phyloP scores from a whole-genome alignment of 2,888 invertebrate species.

The Aromia moschata region DNA sequence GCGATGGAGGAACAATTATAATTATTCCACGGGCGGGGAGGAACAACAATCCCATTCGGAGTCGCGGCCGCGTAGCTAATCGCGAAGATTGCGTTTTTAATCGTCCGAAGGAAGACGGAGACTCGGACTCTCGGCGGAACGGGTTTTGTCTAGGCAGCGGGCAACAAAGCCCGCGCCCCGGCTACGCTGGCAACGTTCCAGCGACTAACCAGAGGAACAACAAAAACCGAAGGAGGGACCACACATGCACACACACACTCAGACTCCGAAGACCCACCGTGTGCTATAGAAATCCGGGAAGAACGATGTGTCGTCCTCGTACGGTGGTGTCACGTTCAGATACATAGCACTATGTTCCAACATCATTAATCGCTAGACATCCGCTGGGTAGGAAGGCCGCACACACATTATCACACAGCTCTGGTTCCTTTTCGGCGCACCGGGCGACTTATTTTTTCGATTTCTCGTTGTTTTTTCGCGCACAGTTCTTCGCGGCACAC shows the following conservation, averaged over 20 bases:
- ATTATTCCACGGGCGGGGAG: conserved; percentile 18
- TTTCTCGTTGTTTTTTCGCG: conserved; percentile 4
- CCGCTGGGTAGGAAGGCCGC: conserved; percentile 29
- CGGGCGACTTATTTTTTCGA: conserved; percentile 11
- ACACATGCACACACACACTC: conserved; percentile 28
- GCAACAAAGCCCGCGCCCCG: conserved; percentile 36
- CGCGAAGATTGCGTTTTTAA: conserved; percentile 40
- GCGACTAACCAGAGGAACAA: conserved; percentile 20
- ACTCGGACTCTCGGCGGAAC: conserved; percentile 37
- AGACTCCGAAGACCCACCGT: conserved; percentile 54
- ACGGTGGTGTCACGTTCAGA: conserved; percentile 58
- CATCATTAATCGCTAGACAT: conserved; percentile 47
- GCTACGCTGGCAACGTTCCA: conserved; percentile 39
- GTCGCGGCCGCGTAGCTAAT: conserved; percentile 35
- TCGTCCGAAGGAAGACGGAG: conserved; percentile 23
- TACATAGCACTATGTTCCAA: conserved; percentile 61
- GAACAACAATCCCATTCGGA: conserved; percentile 33
- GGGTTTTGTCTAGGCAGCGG: conserved; percentile 43
- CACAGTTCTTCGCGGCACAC: conserved; percentile 12
- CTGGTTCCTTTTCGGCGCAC: no score
- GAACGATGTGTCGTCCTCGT: conserved; percentile 58
- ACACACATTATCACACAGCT: conserved; percentile 7
- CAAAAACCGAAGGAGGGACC: conserved; percentile 35
- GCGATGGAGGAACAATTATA: conserved; percentile 29
- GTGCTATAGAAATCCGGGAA: conserved; percentile 62